phyloP scores from a whole-genome alignment of 2,797 vertebrate genomes.

The Diceros bicornis region DNA sequence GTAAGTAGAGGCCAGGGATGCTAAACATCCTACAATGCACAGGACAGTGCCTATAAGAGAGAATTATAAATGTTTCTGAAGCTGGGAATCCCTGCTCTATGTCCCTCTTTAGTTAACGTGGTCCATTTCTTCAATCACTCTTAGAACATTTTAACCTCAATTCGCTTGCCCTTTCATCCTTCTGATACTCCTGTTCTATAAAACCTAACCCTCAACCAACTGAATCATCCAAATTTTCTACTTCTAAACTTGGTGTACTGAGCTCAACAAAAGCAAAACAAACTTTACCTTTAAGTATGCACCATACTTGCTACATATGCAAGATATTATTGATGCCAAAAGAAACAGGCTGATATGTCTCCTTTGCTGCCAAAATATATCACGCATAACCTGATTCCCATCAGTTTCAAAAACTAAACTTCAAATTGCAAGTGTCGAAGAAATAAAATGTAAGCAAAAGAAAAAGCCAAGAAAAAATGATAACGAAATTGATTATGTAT shows the following conservation, averaged over 20 bases:
- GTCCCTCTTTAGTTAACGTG: neutral
- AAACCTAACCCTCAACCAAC: neutral
- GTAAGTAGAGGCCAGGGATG: neutral
- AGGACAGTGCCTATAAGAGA: neutral
- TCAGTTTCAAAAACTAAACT: slow-evolving; percentile 71
- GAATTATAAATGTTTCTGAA: neutral
- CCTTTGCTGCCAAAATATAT: slow-evolving; percentile 66
- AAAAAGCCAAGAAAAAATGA: slow-evolving; percentile 62
- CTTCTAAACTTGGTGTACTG: neutral
- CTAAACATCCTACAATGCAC: neutral
- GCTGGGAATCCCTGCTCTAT: neutral
- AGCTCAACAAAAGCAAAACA: neutral
- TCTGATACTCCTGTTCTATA: neutral
- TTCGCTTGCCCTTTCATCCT: neutral
- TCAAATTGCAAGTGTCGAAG: slow-evolving; percentile 66
- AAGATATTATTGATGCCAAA: slow-evolving; percentile 30
- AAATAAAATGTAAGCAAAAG: slow-evolving; percentile 69
- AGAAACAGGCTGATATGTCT: slow-evolving; percentile 50
- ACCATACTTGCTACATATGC: slow-evolving; percentile 2
- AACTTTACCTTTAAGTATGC: neutral
- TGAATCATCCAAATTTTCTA: slow-evolving; percentile 4
- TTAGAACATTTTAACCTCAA: neutral
- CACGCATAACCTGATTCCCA: slow-evolving; percentile 41
- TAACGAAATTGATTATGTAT: slow-evolving; percentile 17
- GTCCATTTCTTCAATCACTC: neutral